These are phyloP conservation scores for Caenorhabditis plicata DNA, from an alignment of 2,888 invertebrate genomes.

Conservation along the genomic window DNA sequence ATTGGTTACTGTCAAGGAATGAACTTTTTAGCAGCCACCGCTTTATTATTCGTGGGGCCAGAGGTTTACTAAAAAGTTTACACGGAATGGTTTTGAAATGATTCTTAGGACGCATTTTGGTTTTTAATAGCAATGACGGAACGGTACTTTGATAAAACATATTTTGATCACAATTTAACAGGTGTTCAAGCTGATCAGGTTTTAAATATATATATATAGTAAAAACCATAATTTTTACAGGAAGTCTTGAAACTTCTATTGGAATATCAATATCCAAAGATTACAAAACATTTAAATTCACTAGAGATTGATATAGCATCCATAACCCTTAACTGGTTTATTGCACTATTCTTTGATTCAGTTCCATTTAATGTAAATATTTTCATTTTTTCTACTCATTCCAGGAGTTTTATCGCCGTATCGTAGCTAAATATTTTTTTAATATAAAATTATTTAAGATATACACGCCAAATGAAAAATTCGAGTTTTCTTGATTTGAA, in stretches of 20 bases:
- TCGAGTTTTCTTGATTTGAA: not conserved
- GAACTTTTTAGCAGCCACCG: constrained; percentile 70
- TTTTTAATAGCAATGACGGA: constrained; percentile 70
- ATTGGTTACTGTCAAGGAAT: constrained; percentile 71
- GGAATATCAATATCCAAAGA: constrained; percentile 67
- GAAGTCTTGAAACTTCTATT: constrained; percentile 69
- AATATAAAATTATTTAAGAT: too few relatives aligned
- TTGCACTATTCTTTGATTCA: constrained; percentile 70
- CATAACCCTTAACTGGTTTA: constrained; percentile 71
- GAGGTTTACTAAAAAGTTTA: constrained; percentile 51
- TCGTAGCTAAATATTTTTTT: too few relatives aligned
- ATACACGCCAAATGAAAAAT: not conserved
- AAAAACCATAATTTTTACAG: constrained; percentile 3
- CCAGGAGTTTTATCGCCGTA: too few relatives aligned
- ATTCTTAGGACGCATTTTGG: constrained; percentile 69
- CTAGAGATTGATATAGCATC: constrained; percentile 70
- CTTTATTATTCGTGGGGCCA: constrained; percentile 69
- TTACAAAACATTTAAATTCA: constrained; percentile 67
- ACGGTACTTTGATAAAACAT: constrained; percentile 68
- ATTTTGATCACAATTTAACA: constrained; percentile 69
- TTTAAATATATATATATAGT: not conserved
- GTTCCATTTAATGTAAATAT: constrained; percentile 70
- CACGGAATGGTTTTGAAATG: not conserved
- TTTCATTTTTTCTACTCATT: too few relatives aligned
- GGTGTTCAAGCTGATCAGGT: constrained; percentile 70